Percentiles rank a stretch among this genome's conserved stretches.
phyloP scores from a whole-genome alignment of 2,113 vertebrate genomes.

The Sinocyclocheilus grahami region DNA sequence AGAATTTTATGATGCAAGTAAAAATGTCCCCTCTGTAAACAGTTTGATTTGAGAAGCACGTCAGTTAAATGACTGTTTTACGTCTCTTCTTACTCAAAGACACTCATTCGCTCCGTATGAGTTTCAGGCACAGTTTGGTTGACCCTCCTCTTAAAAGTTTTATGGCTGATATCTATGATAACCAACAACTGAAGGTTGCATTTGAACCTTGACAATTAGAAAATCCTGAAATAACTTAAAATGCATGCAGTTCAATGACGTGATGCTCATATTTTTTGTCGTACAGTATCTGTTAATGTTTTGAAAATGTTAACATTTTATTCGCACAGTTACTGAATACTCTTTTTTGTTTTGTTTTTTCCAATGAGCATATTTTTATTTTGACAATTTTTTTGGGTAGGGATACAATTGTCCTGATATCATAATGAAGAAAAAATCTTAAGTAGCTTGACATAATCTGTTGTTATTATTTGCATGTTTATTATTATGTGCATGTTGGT shows the following conservation, averaged over 20 bases:
- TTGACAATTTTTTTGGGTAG: neutral
- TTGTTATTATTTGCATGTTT: neutral
- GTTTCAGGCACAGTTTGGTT: constrained; percentile 55
- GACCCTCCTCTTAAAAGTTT: constrained; percentile 58
- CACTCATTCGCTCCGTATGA: constrained; percentile 54
- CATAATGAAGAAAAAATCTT: neutral
- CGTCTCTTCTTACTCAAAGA: constrained; percentile 51
- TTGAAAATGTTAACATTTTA: neutral
- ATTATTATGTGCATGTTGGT: neutral
- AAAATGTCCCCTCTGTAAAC: constrained; percentile 61
- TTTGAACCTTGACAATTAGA: constrained; percentile 8
- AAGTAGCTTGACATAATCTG: neutral
- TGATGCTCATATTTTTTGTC: neutral
- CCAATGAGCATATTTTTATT: neutral
- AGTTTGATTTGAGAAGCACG: constrained; percentile 61
- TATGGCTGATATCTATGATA: constrained; percentile 51
- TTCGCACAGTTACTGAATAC: neutral
- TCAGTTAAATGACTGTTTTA: constrained; percentile 60
- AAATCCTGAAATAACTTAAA: constrained; percentile 13
- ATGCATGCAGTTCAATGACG: neutral
- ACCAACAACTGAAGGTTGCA: constrained; percentile 30
- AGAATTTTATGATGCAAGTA: constrained; percentile 66
- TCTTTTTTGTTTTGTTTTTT: neutral
- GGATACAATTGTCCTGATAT: neutral
- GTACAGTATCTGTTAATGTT: neutral